Evolutionary conservation across 2,113 vertebrate species (phyloP).

Genomic region (Mesembrinibis cayennensis): DNA sequence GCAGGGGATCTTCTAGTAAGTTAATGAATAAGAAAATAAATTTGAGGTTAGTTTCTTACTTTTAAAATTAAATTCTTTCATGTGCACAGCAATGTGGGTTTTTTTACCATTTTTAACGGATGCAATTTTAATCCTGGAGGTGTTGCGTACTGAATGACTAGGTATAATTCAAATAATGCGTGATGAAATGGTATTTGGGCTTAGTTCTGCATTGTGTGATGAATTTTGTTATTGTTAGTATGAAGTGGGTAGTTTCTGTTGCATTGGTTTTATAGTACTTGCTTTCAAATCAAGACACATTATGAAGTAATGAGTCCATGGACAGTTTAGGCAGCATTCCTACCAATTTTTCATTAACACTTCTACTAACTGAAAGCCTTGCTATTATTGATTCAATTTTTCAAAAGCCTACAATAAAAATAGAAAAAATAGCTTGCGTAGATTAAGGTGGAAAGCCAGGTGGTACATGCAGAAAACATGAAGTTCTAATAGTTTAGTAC

Average conservation of each 20-base stretch:
- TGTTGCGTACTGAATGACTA: background rate
- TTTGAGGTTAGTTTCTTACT: background rate
- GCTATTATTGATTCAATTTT: background rate
- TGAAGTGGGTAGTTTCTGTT: background rate
- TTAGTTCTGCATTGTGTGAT: background rate
- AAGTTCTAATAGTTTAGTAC: background rate
- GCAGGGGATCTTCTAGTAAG: background rate
- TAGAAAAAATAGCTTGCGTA: background rate
- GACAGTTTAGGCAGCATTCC: background rate
- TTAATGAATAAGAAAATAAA: background rate
- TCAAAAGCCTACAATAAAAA: background rate
- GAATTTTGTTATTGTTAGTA: background rate
- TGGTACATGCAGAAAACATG: background rate
- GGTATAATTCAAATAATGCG: background rate
- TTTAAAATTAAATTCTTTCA: background rate
- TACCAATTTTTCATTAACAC: background rate
- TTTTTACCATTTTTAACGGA: background rate
- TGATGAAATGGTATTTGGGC: background rate
- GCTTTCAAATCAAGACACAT: background rate
- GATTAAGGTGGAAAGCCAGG: background rate
- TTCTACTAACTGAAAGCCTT: background rate
- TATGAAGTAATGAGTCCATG: background rate
- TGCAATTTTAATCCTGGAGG: background rate
- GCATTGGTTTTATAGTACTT: background rate
- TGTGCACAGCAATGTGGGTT: accelerated